Evolutionary conservation across 2,888 invertebrate species (phyloP).

Genomic region (Graphium colonna): DNA sequence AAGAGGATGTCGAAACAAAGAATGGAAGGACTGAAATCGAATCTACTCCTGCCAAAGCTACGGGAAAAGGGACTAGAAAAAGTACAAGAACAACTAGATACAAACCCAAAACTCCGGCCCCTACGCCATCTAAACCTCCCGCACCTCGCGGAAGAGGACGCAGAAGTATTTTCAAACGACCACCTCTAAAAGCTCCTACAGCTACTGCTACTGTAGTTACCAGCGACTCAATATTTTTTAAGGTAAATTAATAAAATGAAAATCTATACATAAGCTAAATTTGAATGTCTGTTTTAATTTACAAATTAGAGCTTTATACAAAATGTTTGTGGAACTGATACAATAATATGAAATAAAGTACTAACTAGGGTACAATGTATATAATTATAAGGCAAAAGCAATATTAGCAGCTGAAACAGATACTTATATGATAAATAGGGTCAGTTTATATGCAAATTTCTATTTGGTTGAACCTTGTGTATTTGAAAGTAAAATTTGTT

Average conservation of each 20-base stretch:
- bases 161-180: conserved; percentile 88
- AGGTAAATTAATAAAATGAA: conserved; percentile 30
- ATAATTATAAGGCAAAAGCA: not conserved
- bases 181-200: conserved; percentile 89
- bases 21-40: conserved; percentile 55
- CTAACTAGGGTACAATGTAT: not conserved
- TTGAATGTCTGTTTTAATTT: too few species aligned
- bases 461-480: too few species aligned
- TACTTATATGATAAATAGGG: too few species aligned
- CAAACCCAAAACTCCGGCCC: conserved; percentile 67
- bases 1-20: conserved; percentile 45
- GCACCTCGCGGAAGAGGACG: conserved; percentile 86
- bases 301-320: too few species aligned
- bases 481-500: too few species aligned
- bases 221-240: conserved; percentile 85
- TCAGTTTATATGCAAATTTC: too few species aligned
- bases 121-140: conserved; percentile 47
- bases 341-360: not conserved
- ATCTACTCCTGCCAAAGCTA: conserved; percentile 66
- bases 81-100: conserved; percentile 81
- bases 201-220: conserved; percentile 91
- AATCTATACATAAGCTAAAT: too few species aligned
- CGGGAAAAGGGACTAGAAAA: conserved; percentile 76
- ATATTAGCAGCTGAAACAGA: too few species aligned
- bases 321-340: too few species aligned